A percentile compares a stretch with the other conserved stretches of the same genome.
Conservation (phyloP, 2,797 vertebrate genomes). For the Anguilla anguilla region DNA sequence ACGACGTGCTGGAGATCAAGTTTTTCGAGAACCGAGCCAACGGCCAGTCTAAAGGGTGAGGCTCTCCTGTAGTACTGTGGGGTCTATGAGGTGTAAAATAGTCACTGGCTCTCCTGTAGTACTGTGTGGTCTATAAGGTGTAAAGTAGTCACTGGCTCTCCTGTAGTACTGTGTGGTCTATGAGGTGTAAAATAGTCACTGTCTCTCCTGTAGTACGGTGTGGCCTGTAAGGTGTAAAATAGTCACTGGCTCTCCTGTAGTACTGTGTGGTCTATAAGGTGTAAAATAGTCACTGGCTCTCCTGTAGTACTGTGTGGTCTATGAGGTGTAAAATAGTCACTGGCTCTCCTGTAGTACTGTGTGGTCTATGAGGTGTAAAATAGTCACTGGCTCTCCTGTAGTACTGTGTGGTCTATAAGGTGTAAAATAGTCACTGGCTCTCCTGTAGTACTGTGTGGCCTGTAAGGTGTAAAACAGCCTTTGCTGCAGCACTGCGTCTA, state of each 20-base stretch:
- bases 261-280: background rate
- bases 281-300: background rate
- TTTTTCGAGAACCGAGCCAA: slow-evolving; percentile 99
- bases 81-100: too few relatives aligned
- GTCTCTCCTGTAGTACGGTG: too few relatives aligned
- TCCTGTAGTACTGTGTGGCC: background rate
- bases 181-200: background rate
- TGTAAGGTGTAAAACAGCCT: too few relatives aligned
- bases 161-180: background rate
- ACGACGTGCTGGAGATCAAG: slow-evolving; percentile 97
- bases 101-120: too few relatives aligned
- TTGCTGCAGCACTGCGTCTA: background rate
- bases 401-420: background rate
- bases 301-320: background rate
- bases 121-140: too few relatives aligned
- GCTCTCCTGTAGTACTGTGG: too few relatives aligned
- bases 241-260: background rate
- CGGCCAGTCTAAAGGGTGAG: slow-evolving; percentile 98
- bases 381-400: background rate
- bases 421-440: too few relatives aligned
- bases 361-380: background rate
- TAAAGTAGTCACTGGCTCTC: too few relatives aligned
- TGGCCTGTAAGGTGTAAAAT: background rate
- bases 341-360: background rate
- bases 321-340: background rate